These are phyloP conservation scores for Thamnaconus septentrionalis DNA, from an alignment of 2,113 vertebrate species.

Conservation along the genomic window DNA sequence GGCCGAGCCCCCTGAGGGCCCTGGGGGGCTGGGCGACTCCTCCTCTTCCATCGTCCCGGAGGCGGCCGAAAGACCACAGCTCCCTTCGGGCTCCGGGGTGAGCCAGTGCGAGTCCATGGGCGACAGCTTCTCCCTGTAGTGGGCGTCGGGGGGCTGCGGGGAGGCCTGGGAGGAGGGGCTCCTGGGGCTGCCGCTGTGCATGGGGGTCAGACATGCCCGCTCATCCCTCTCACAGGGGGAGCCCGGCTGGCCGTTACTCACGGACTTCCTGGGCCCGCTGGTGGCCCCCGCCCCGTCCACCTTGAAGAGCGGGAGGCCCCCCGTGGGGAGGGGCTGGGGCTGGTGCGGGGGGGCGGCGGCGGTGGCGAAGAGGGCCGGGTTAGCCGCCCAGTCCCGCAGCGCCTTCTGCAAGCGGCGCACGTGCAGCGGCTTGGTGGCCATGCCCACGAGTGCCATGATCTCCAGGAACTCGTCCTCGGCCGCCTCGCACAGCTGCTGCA, in stretches of 20 bases:
- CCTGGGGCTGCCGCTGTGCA: constrained; percentile 83
- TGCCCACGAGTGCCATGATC: constrained; percentile 98
- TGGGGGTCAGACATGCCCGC: constrained; percentile 77
- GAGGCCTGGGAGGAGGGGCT: constrained; percentile 90
- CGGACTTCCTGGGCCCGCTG: constrained; percentile 75
- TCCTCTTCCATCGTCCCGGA: constrained; percentile 73
- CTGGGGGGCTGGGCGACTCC: constrained; percentile 79
- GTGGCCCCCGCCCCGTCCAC: constrained; percentile 80
- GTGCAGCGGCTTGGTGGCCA: constrained; percentile 97
- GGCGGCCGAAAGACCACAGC: constrained; percentile 62
- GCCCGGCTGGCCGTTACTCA: constrained; percentile 85
- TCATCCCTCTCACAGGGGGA: constrained; percentile 81
- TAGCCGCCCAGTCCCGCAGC: constrained; percentile 93
- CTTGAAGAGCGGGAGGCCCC: constrained; percentile 91
- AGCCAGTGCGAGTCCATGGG: constrained; percentile 88
- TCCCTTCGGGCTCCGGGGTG: constrained; percentile 84
- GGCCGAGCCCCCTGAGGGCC: constrained; percentile 66
- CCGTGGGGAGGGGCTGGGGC: constrained; percentile 83
- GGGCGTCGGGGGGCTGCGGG: constrained; percentile 70
- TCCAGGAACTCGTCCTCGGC: constrained; percentile 97
- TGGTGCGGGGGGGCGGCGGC: constrained; percentile 61
- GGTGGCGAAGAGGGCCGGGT: constrained; percentile 86
- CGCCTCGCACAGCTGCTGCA: constrained; percentile 96
- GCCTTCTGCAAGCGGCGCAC: constrained; percentile 96
- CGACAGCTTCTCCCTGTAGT: constrained; percentile 81